Evolutionary conservation across 2,113 vertebrate species (phyloP), one percentile per base, ranked within the genome.

Genomic region (Dissostichus mawsoni): DNA sequence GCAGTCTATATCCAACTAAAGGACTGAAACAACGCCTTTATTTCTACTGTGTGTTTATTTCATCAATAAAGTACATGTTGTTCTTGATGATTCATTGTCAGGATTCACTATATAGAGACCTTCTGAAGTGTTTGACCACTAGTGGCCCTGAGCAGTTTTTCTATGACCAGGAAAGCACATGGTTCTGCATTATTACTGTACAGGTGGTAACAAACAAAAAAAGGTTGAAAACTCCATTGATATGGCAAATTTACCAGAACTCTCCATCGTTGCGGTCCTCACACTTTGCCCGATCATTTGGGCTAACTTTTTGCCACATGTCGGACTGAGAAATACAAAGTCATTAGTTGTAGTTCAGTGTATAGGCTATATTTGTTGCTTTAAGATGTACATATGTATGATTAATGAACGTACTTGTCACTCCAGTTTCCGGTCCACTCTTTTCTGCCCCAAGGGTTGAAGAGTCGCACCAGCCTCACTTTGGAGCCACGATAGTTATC

Each of bases 341-440:
- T 45, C 61, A 20, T 63, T 18, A 63, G 61, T n/a, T 45, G 41
- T n/a, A 11, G 18, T 20, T 11, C 61, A 20, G 44, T 47, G 61
- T 10, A 10, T 8, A 59, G 6, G 44, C 55, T 14, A 29, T 64
- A 23, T 55, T 1, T 36, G 20, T 33, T 63, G 18, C 29, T 68
- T 11, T 72, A 20, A 16, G 8, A 51, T 52, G 66, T 18, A 53
- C 17, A 7, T 64, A 20, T 18, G 23, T 45, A 55, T 20, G 0
- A 48, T 33, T 17, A 20, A 51, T 36, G 41, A 5, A 52, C 0
- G 0, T 65, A 90, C 87, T 59, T 79, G 71, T 90, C 87, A 2
- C 90, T 86, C 89, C 87, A 90, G 0, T 86, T 78, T 59, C 87
- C 85, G 6, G 29, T 86, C 90, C 88, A 92, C 83, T 92, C 87